Evolutionary conservation across 92 coral and sea anemone genomes (phyloP), one percentile per base, ranked within the genome.

Genomic region (Isaurus tuberculatus): DNA sequence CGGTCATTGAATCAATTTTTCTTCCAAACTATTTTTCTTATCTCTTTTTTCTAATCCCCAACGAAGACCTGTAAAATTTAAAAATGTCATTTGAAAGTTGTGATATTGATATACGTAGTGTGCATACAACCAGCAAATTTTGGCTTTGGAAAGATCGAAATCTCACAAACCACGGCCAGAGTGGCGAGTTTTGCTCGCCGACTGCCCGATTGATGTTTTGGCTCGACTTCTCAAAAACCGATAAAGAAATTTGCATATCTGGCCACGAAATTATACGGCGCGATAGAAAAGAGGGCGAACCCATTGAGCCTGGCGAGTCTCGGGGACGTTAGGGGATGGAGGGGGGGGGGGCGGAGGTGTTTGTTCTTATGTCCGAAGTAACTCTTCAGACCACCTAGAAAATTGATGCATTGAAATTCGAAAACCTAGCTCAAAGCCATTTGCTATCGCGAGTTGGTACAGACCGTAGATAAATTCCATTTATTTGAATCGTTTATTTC

Each of bases 231-330:
- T 60, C 66, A 17, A 60, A 60, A 60, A 8, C 66, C 26, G 65
- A 58, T 58, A 58, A 58, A 22, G 65, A 58, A 58, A 58, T 58
- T 58, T 20, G n/a, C 27, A 58, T 58, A 58, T 26, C 65, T 5
- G 65, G 65, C 4, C n/a, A 58, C 65, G 65, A 58, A 58, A 58
- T 58, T 7, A 20, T 58, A 58, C 65, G 65, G 25, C 65, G 65
- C 65, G 65, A 58, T 58, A 58, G 65, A 58, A 58, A 58, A 19
- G 65, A 58, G 27, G 27, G 65, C 65, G 65, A 58, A 58, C 65
- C 65, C 65, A 26, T 58, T 58, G 27, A 20, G 65, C 8, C 65
- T 58, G 65, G 65, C 27, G 22, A 14, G 22, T 19, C 65, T 58
- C 65, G 65, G 23, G 23, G n/a, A n/a, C n/a, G n/a, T n/a, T n/a